These are phyloP conservation scores for Cordilura impudica DNA, from an alignment of 2,888 invertebrate genomes.

Conservation along the genomic window DNA sequence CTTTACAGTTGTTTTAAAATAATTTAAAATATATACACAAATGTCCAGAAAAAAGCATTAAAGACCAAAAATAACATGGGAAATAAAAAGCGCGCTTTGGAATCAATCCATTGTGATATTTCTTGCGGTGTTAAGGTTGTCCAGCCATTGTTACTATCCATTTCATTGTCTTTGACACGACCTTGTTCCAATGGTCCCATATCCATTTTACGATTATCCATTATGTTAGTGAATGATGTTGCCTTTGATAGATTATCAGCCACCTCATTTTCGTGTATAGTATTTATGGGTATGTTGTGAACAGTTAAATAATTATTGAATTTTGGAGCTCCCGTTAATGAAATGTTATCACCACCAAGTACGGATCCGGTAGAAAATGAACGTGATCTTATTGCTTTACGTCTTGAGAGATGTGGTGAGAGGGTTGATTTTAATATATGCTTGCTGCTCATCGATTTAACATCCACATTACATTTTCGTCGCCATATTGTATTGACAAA, in stretches of 20 bases:
- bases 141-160: slow-evolving; percentile 78
- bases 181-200: slow-evolving; percentile 67
- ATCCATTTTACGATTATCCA: slow-evolving; percentile 64
- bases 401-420: slow-evolving; percentile 87
- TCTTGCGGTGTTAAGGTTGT: slow-evolving; percentile 93
- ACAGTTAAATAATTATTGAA: slow-evolving; percentile 87
- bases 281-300: slow-evolving; percentile 77
- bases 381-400: slow-evolving; percentile 86
- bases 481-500: slow-evolving; percentile 94
- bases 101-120: slow-evolving; percentile 91
- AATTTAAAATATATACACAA: slow-evolving; percentile 80
- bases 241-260: slow-evolving; percentile 57
- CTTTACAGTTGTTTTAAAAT: background rate
- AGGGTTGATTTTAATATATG: slow-evolving; percentile 90
- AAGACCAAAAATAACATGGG: slow-evolving; percentile 88
- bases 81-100: slow-evolving; percentile 86
- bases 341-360: slow-evolving; percentile 12
- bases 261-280: slow-evolving; percentile 68
- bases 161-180: slow-evolving; percentile 73
- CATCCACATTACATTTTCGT: slow-evolving; percentile 81
- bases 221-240: slow-evolving; percentile 48
- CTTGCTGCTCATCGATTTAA: slow-evolving; percentile 83
- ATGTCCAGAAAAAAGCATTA: slow-evolving; percentile 89
- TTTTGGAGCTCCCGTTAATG: slow-evolving; percentile 78
- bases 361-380: slow-evolving; percentile 75